These are phyloP conservation scores for Pterocles burchelli DNA, from an alignment of 2,113 vertebrate species.

Conservation along the genomic window DNA sequence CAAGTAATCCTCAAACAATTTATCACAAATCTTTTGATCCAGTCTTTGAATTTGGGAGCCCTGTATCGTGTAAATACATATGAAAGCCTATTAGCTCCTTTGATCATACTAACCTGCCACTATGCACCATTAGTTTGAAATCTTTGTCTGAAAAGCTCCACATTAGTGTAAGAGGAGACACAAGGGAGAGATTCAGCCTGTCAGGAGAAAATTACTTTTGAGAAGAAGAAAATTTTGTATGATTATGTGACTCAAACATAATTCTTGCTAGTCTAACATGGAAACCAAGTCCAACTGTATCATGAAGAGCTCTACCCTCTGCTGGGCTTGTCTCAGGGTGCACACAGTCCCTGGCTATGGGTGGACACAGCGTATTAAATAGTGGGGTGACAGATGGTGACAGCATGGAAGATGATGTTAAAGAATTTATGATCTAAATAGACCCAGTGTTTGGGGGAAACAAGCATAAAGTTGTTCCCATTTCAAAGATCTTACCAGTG, in stretches of 20 bases:
- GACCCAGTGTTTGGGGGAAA: neutral
- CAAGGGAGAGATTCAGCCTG: conserved; percentile 26
- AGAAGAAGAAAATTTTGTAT: neutral
- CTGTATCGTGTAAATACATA: neutral
- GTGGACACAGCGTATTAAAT: neutral
- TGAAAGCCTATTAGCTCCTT: conserved; percentile 43
- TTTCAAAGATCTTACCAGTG: neutral
- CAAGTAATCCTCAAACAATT: neutral
- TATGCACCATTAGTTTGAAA: conserved; percentile 39
- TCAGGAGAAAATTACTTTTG: neutral
- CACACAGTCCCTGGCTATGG: neutral
- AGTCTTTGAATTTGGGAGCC: neutral
- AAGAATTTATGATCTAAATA: neutral
- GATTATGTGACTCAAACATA: neutral
- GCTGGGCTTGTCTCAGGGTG: neutral
- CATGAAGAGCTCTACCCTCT: neutral
- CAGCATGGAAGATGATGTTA: neutral
- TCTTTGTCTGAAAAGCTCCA: conserved; percentile 42
- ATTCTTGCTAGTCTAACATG: neutral
- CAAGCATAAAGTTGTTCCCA: neutral
- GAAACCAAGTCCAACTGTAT: neutral
- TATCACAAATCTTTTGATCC: conserved; percentile 22
- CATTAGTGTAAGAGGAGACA: neutral
- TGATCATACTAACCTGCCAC: conserved; percentile 37
- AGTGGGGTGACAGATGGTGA: neutral